Percentiles rank a stretch among this genome's conserved stretches.
These are phyloP conservation scores for Tupaia tana DNA, from an alignment of 2,113 vertebrate genomes.

Conservation along the genomic window DNA sequence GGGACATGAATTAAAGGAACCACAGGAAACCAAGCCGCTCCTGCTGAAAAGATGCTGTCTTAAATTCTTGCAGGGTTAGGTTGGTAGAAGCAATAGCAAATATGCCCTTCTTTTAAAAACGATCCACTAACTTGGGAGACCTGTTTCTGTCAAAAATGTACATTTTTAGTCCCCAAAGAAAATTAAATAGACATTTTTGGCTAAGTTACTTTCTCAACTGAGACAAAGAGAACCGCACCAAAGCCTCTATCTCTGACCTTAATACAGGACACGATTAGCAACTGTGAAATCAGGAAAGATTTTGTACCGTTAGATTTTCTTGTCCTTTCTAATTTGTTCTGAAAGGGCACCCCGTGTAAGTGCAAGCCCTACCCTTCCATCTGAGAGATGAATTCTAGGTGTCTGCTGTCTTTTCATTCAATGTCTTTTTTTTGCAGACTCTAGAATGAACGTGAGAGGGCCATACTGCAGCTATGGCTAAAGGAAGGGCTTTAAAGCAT, in stretches of 20 bases:
- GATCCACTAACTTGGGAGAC: neutral
- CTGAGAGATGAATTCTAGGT: neutral
- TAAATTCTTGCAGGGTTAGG: constrained; percentile 47
- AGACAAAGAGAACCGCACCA: constrained; percentile 30
- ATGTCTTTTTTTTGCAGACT: neutral
- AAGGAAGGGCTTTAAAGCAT: neutral
- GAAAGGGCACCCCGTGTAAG: neutral
- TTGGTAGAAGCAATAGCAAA: neutral
- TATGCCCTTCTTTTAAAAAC: neutral
- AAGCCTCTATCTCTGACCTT: neutral
- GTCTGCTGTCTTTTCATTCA: neutral
- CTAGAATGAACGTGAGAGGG: neutral
- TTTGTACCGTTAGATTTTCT: neutral
- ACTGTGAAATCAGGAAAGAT: constrained; percentile 8
- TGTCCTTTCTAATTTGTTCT: neutral
- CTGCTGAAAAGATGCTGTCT: neutral
- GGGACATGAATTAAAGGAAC: constrained; percentile 67
- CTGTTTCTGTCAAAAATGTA: constrained; percentile 26
- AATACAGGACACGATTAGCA: neutral
- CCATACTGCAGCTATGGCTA: neutral
- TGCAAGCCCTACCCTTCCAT: neutral
- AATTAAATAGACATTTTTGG: constrained; percentile 47
- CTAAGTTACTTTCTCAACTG: neutral
- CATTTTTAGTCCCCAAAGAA: neutral
- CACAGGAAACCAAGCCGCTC: neutral